These are phyloP conservation scores for Drosophila chauvacae DNA, from an alignment of 1,140 invertebrate species.

Conservation along the genomic window DNA sequence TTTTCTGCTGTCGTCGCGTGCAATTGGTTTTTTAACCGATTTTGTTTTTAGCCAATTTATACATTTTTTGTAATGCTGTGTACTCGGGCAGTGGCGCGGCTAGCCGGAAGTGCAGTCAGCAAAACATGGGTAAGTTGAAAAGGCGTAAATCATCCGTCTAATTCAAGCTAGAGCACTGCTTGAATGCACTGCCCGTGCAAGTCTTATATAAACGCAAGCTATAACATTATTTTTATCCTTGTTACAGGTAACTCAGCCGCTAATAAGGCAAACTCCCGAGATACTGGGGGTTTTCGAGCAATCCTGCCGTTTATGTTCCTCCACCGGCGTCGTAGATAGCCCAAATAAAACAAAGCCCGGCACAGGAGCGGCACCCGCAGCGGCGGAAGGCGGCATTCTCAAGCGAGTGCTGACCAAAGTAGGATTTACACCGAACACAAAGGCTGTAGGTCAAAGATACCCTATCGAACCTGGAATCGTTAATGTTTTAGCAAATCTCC, in stretches of 20 bases:
- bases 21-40: conserved; percentile 41
- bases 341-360: conserved; percentile 50
- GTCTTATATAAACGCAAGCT: conserved; percentile 70
- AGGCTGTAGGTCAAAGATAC: conserved; percentile 54
- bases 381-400: conserved; percentile 62
- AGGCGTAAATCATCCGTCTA: rapidly evolving
- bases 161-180: neutral
- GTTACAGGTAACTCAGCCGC: conserved; percentile 43
- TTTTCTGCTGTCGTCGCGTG: conserved; percentile 42
- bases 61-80: conserved; percentile 59
- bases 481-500: neutral
- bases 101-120: conserved; percentile 31
- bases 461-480: rapidly evolving
- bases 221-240: conserved; percentile 18
- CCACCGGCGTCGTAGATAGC: conserved; percentile 54
- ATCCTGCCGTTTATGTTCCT: conserved; percentile 56
- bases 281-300: conserved; percentile 15
- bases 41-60: conserved; percentile 39
- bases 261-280: conserved; percentile 28
- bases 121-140: conserved; percentile 33
- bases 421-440: conserved; percentile 77
- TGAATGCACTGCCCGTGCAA: conserved; percentile 19
- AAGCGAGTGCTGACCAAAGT: conserved; percentile 80
- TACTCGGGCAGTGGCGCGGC: conserved; percentile 52
- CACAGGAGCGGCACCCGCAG: neutral